Evolutionary conservation across 2,113 vertebrate genomes (phyloP).

Genomic region (Nanorana parkeri): DNA sequence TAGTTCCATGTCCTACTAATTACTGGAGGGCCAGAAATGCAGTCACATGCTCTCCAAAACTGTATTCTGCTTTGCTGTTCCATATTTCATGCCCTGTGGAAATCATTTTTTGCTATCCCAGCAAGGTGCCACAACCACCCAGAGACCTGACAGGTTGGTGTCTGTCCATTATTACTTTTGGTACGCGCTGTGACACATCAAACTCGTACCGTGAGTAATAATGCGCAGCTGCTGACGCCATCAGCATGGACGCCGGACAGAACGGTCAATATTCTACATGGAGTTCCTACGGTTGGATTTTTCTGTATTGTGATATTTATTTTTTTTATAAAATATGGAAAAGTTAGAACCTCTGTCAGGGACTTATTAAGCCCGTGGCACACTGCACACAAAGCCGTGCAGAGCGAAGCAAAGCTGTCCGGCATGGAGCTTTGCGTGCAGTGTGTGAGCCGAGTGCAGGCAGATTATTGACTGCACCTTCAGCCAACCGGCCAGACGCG

Average conservation of each 20-base stretch:
- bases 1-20: not conserved
- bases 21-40: not conserved
- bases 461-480: too few relatives aligned
- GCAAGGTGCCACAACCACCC: fast-evolving
- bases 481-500: too few relatives aligned
- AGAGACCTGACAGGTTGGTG: conserved; percentile 68
- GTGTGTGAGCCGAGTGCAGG: too few relatives aligned
- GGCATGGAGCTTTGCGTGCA: too few relatives aligned
- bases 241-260: conserved; percentile 61
- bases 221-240: conserved; percentile 87
- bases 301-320: too few relatives aligned
- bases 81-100: not conserved
- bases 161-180: conserved; percentile 99
- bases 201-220: conserved; percentile 99
- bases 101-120: too few relatives aligned
- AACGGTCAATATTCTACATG: not conserved
- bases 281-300: not conserved
- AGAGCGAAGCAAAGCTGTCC: too few relatives aligned
- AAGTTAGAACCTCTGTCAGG: too few relatives aligned
- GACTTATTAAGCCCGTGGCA: too few relatives aligned
- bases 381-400: too few relatives aligned
- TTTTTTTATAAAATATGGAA: too few relatives aligned
- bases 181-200: conserved; percentile 99
- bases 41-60: not conserved
- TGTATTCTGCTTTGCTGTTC: not conserved